phyloP scores from a whole-genome alignment of 2,113 vertebrate genomes.

The Sander vitreus region DNA sequence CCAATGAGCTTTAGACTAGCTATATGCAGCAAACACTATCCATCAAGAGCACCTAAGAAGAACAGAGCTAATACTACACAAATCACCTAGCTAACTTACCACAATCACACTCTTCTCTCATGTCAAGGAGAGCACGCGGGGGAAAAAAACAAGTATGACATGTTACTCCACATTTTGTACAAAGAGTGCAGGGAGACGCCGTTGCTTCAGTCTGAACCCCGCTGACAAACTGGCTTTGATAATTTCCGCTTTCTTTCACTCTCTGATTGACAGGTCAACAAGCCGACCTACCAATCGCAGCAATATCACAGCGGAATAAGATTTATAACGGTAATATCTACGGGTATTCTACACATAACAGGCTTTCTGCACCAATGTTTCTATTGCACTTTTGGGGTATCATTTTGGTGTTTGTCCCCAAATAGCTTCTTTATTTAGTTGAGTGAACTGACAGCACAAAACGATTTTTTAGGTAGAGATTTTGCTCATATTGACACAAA shows the following conservation, averaged over 20 bases:
- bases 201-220: conserved; percentile 15
- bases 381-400: neutral
- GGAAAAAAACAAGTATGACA: conserved; percentile 27
- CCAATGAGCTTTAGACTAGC: conserved; percentile 4
- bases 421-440: too few species aligned
- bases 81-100: conserved; percentile 63
- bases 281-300: conserved; percentile 23
- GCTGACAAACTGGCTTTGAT: conserved; percentile 31
- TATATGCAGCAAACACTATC: neutral
- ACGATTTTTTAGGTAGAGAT: neutral
- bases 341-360: neutral
- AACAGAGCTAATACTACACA: conserved; percentile 14
- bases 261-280: conserved; percentile 54
- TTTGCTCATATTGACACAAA: neutral
- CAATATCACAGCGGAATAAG: conserved; percentile 41
- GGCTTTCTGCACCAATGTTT: neutral
- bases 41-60: neutral
- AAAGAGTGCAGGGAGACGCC: conserved; percentile 29
- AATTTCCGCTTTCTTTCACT: conserved; percentile 72
- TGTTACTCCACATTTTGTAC: conserved; percentile 39
- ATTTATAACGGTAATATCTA: conserved; percentile 23
- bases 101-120: conserved; percentile 49
- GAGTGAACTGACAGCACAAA: neutral
- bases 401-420: neutral
- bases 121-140: conserved; percentile 21